Conservation (phyloP, 2,797 vertebrate genomes). For the Ctenosaura bakeri region DNA sequence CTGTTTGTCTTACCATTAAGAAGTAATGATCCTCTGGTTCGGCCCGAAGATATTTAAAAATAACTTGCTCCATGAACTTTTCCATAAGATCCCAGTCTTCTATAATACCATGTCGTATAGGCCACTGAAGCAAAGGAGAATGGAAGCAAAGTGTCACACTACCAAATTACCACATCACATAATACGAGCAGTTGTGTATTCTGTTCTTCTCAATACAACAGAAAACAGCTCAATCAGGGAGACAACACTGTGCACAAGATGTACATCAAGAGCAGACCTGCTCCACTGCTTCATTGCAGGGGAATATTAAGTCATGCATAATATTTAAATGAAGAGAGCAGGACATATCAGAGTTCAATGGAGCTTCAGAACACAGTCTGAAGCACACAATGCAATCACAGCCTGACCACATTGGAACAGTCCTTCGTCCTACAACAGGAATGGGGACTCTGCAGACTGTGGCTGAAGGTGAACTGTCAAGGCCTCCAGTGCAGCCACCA, state of each 20-base stretch:
- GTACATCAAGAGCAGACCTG: background rate
- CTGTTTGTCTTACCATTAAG: conserved; percentile 81
- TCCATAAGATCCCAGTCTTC: conserved; percentile 89
- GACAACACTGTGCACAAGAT: background rate
- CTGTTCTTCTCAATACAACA: background rate
- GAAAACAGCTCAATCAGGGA: background rate
- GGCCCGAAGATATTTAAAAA: conserved; percentile 85
- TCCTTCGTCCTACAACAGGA: too few relatives aligned
- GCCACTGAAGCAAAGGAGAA: conserved; percentile 79
- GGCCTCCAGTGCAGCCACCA: too few relatives aligned
- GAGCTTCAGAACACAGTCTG: background rate
- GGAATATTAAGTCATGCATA: background rate
- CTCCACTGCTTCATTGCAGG: background rate
- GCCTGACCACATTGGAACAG: too few relatives aligned
- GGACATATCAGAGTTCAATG: background rate
- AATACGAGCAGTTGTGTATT: background rate
- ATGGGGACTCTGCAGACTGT: background rate
- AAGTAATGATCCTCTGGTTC: conserved; percentile 87
- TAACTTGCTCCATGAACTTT: conserved; percentile 86
- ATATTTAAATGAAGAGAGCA: background rate
- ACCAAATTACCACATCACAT: background rate
- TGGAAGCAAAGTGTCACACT: background rate
- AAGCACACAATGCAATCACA: too few relatives aligned
- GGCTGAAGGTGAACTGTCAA: background rate
- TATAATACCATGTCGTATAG: conserved; percentile 84